Evolutionary conservation across 1,140 invertebrate species (phyloP).

Genomic region (Sweltsa coloradensis): DNA sequence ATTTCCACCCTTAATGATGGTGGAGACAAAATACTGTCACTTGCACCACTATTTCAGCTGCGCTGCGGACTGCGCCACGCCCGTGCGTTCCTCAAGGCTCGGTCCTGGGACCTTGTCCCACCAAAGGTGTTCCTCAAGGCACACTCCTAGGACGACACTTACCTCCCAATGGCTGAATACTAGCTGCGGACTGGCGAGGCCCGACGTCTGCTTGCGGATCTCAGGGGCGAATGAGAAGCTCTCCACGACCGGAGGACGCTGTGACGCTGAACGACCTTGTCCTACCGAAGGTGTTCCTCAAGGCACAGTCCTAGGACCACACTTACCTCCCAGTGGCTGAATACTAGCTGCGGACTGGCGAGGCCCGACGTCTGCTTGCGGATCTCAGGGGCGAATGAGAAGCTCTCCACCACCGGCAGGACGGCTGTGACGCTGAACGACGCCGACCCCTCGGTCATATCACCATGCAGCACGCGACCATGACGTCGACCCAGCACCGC

Average conservation of each 20-base stretch:
- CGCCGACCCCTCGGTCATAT: conserved; percentile 68
- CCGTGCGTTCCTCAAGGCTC: too few species aligned
- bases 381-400: conserved; percentile 86
- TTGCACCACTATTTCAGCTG: too few species aligned
- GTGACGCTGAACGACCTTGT: conserved; percentile 85
- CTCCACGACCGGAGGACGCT: conserved; percentile 90
- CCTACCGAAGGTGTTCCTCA: too few species aligned
- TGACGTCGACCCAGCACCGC: conserved; percentile 77
- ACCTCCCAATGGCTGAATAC: conserved; percentile 94
- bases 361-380: conserved; percentile 90
- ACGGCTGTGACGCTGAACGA: conserved; percentile 80
- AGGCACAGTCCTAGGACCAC: too few species aligned
- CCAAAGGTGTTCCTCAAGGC: too few species aligned
- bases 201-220: conserved; percentile 88
- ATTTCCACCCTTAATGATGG: too few species aligned
- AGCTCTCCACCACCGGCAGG: conserved; percentile 92
- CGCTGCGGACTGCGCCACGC: too few species aligned
- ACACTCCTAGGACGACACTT: too few species aligned
- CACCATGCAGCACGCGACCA: conserved; percentile 78
- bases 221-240: conserved; percentile 92
- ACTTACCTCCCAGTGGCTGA: conserved; percentile 85
- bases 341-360: conserved; percentile 87
- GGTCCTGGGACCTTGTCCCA: too few species aligned
- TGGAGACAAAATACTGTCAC: too few species aligned
- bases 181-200: conserved; percentile 87